Evolutionary conservation across 2,888 invertebrate genomes (phyloP).

Genomic region (Cosmia pyralina): DNA sequence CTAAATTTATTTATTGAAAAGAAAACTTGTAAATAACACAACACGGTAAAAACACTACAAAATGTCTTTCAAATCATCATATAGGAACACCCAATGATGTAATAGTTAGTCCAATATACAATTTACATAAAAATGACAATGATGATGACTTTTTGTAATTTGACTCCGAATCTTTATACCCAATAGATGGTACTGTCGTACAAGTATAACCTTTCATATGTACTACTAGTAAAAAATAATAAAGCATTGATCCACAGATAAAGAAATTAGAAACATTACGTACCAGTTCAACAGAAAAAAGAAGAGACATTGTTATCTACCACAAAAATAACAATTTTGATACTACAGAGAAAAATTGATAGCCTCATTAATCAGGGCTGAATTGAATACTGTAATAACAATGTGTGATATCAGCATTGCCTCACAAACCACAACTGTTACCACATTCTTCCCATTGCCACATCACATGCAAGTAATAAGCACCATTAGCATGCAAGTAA

Average conservation of each 20-base stretch:
- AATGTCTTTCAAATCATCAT: constrained; percentile 14
- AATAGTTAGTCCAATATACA: constrained; percentile 51
- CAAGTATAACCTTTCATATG: background rate
- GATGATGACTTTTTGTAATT: constrained; percentile 35
- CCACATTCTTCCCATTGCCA: constrained; percentile 35
- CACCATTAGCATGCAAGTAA: constrained; percentile 15
- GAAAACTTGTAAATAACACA: constrained; percentile 8
- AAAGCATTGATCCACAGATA: constrained; percentile 5
- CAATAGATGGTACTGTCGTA: background rate
- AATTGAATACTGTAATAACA: constrained; percentile 11
- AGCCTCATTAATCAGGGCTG: constrained; percentile 14
- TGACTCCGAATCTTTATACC: constrained; percentile 8
- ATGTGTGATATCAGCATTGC: constrained; percentile 31
- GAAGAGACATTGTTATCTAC: constrained; percentile 10
- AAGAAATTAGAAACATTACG: background rate
- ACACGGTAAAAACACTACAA: constrained; percentile 9
- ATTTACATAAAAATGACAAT: constrained; percentile 46
- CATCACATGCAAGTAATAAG: constrained; percentile 24
- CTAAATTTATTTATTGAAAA: constrained; percentile 16
- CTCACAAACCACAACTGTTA: constrained; percentile 30
- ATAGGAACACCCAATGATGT: constrained; percentile 49
- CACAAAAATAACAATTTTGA: constrained; percentile 14
- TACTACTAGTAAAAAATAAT: background rate
- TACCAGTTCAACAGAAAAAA: constrained; percentile 8
- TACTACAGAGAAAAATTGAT: constrained; percentile 35